A percentile compares a stretch with the other conserved stretches of the same genome.
Evolutionary conservation across 2,113 vertebrate genomes (phyloP).

Genomic region (Burhinus bistriatus): DNA sequence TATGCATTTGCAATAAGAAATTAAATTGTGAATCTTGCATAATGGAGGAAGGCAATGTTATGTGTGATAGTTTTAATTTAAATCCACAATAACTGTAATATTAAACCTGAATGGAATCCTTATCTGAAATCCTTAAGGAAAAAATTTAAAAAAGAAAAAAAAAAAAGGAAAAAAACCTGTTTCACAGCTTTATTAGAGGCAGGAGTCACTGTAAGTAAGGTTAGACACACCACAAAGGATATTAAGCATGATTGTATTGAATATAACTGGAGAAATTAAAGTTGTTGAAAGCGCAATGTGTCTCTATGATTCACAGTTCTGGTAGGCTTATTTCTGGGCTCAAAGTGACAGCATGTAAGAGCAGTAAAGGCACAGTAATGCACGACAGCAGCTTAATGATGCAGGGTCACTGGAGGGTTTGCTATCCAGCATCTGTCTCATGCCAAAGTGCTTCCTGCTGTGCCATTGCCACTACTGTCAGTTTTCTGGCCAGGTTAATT

Average conservation of each 20-base stretch:
- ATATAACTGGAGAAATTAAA: neutral
- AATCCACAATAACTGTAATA: neutral
- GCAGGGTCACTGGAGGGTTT: neutral
- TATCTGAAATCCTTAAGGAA: neutral
- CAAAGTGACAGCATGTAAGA: neutral
- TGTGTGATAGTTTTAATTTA: neutral
- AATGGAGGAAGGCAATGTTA: neutral
- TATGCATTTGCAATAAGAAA: neutral
- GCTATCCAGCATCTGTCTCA: neutral
- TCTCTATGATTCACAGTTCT: neutral
- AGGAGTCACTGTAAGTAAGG: neutral
- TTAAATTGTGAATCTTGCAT: neutral
- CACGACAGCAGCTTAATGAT: too few relatives aligned
- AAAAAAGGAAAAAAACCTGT: too few relatives aligned
- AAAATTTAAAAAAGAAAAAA: neutral
- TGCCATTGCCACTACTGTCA: neutral
- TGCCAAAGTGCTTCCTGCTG: neutral
- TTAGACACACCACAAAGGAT: neutral
- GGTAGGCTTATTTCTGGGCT: neutral
- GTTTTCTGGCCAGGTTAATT: neutral
- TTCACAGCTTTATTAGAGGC: neutral
- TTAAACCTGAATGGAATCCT: neutral
- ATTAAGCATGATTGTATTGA: neutral
- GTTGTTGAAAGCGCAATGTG: accelerated
- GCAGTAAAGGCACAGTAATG: neutral